Evolutionary conservation across 2,888 invertebrate genomes (phyloP).

Genomic region (Caenorhabditis sp.): DNA sequence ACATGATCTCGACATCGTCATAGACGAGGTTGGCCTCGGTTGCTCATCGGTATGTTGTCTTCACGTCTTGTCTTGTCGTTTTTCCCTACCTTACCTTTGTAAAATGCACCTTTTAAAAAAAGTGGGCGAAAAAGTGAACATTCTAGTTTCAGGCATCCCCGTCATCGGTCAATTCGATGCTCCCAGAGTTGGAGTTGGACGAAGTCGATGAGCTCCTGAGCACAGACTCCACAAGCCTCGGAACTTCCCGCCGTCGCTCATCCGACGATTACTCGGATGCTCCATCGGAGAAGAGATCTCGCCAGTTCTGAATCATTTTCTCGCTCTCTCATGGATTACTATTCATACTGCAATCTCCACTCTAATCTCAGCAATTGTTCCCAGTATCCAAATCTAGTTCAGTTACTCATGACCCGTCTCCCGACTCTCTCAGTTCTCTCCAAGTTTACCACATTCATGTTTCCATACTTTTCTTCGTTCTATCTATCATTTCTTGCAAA

Average conservation of each 20-base stretch:
- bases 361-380: not conserved
- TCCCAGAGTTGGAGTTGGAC: constrained; percentile 1
- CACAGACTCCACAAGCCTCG: not conserved
- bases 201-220: not conserved
- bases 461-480: constrained; percentile 1
- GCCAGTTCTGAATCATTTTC: not conserved
- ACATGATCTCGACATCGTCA: too few species aligned
- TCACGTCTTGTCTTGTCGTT: too few species aligned
- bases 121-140: not conserved
- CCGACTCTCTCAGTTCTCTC: not conserved
- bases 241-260: not conserved
- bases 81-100: too few species aligned
- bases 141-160: not conserved
- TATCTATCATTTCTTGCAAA: not conserved
- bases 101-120: too few species aligned
- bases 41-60: too few species aligned
- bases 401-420: constrained; percentile 1
- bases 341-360: not conserved
- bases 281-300: constrained; percentile 1
- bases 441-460: constrained; percentile 30
- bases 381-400: not conserved
- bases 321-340: not conserved
- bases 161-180: not conserved
- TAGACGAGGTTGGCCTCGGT: too few species aligned
- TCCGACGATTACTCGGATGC: not conserved